phyloP scores from a whole-genome alignment of 2,113 vertebrate species.

The Tachysurus fulvidraco region DNA sequence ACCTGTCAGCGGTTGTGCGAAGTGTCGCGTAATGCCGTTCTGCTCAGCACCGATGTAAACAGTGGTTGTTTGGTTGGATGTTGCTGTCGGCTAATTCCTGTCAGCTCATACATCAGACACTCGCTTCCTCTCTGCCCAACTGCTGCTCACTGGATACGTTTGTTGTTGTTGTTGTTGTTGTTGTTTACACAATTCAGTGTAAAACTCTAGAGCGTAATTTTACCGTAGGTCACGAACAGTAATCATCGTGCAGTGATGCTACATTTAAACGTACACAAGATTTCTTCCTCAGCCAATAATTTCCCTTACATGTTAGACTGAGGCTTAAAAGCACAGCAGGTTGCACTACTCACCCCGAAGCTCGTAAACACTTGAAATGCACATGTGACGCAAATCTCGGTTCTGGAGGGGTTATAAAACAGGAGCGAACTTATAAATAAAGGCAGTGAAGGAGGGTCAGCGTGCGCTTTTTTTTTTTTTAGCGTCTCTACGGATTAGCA shows the following conservation, averaged over 20 bases:
- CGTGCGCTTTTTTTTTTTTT: not conserved
- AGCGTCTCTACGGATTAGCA: not conserved
- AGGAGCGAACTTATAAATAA: not conserved
- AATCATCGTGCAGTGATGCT: not conserved
- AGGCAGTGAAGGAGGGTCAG: not conserved
- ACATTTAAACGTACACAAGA: not conserved
- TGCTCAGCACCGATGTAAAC: not conserved
- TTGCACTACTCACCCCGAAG: not conserved
- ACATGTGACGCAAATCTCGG: too few species aligned
- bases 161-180: not conserved
- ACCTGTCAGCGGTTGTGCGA: too few species aligned
- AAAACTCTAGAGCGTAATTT: not conserved
- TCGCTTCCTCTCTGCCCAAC: not conserved
- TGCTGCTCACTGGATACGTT: not conserved
- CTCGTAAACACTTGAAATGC: not conserved
- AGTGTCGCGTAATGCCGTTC: not conserved
- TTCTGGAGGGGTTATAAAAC: not conserved
- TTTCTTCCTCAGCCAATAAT: not conserved
- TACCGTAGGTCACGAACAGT: not conserved
- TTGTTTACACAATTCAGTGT: not conserved
- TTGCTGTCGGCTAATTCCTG: not conserved
- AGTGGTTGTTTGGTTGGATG: not conserved
- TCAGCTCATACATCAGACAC: not conserved
- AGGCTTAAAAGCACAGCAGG: not conserved
- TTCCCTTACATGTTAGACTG: not conserved